Percentiles rank a stretch among this genome's conserved stretches.
These are phyloP conservation scores for Dolomedes plantarius DNA, from an alignment of 2,888 invertebrate genomes.

Conservation along the genomic window DNA sequence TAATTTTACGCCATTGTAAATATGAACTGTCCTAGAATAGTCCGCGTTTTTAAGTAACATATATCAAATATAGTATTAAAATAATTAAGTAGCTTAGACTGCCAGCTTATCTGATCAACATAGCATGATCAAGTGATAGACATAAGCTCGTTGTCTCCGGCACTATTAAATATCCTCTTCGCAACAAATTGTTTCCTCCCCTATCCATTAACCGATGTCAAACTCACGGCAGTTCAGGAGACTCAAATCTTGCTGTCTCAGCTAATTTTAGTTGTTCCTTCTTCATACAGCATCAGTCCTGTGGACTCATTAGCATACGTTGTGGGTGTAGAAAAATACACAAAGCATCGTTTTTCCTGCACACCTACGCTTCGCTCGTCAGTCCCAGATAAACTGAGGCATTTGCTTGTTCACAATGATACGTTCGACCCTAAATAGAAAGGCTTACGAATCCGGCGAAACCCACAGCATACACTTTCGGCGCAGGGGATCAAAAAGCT, in stretches of 20 bases:
- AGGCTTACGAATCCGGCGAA: neutral
- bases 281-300: neutral
- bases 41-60: no score
- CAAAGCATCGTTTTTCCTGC: conserved; percentile 20
- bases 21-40: no score
- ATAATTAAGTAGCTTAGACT: no score
- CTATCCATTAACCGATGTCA: neutral
- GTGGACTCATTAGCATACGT: neutral
- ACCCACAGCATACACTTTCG: no score
- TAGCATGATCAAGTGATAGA: no score
- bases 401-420: conserved; percentile 23
- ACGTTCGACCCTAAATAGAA: conserved; percentile 4
- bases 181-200: neutral
- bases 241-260: neutral
- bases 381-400: neutral
- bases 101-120: no score
- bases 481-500: neutral
- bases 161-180: no score
- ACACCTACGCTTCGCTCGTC: conserved; percentile 17
- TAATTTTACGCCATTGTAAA: no score
- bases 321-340: conserved; percentile 26
- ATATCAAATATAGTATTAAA: no score
- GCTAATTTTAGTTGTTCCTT: conserved; percentile 18
- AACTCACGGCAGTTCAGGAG: neutral
- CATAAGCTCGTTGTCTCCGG: no score